phyloP scores from a whole-genome alignment of 2,113 vertebrate species.

The Macroglossus sobrinus region DNA sequence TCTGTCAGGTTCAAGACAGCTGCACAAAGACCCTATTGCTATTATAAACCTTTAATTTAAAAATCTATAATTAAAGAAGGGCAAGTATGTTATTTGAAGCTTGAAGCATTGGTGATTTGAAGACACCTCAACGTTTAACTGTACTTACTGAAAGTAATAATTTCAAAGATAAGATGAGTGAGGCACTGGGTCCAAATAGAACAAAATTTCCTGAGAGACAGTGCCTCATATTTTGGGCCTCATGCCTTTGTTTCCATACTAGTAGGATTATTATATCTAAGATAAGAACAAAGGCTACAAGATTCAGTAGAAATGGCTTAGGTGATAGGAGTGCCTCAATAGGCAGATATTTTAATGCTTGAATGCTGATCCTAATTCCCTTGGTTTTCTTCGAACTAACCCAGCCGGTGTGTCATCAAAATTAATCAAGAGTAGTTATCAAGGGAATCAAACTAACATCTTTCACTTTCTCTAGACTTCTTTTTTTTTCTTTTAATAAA shows the following conservation, averaged over 20 bases:
- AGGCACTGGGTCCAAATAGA: neutral
- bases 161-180: neutral
- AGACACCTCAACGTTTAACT: neutral
- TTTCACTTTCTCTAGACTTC: neutral
- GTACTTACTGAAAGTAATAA: neutral
- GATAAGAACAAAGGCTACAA: neutral
- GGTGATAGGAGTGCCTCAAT: neutral
- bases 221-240: neutral
- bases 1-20: constrained; percentile 14
- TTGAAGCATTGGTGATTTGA: neutral
- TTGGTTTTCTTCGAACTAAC: constrained; percentile 2
- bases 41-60: constrained; percentile 52
- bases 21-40: neutral
- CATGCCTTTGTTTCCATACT: neutral
- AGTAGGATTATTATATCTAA: neutral
- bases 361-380: neutral
- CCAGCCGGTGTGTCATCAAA: neutral
- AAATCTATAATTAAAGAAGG: constrained; percentile 50
- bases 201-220: neutral
- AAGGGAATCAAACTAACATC: neutral
- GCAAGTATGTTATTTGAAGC: neutral
- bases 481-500: neutral
- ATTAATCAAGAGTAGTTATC: neutral
- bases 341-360: neutral
- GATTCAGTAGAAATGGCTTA: neutral